phyloP scores from a whole-genome alignment of 2,797 vertebrate genomes.

The Labeo calbasu region DNA sequence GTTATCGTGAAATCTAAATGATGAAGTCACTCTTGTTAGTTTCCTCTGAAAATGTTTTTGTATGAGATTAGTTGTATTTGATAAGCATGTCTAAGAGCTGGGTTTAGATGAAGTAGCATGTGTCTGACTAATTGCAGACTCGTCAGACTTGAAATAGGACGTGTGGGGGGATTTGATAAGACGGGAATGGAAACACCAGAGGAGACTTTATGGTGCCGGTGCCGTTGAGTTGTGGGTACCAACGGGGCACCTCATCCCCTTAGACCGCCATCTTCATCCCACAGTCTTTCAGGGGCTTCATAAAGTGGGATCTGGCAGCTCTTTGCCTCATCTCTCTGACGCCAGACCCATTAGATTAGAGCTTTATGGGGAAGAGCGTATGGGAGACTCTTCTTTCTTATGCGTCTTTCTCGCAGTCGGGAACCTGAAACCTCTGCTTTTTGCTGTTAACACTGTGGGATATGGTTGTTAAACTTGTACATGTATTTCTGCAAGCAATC shows the following conservation, averaged over 20 bases:
- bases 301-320: slow-evolving; percentile 46
- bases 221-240: slow-evolving; percentile 18
- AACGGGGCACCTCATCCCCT: background rate
- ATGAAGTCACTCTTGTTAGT: background rate
- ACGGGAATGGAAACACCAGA: slow-evolving; percentile 41
- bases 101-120: slow-evolving; percentile 3
- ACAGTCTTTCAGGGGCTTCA: background rate
- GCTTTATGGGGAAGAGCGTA: slow-evolving; percentile 26
- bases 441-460: slow-evolving; percentile 24
- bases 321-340: slow-evolving; percentile 31
- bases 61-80: background rate
- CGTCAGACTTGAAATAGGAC: slow-evolving; percentile 18
- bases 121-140: slow-evolving; percentile 26
- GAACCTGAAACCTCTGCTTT: slow-evolving; percentile 27
- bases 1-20: slow-evolving; percentile 6
- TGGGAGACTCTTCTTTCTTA: slow-evolving; percentile 22
- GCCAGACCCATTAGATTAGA: slow-evolving; percentile 51
- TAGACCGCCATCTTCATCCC: slow-evolving; percentile 35
- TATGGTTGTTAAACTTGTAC: slow-evolving; percentile 11
- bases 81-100: slow-evolving; percentile 18
- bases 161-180: slow-evolving; percentile 37
- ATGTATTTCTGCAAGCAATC: slow-evolving; percentile 11
- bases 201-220: slow-evolving; percentile 36
- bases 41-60: slow-evolving; percentile 18
- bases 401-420: slow-evolving; percentile 2